A percentile compares a stretch with the other conserved stretches of the same genome.
These are phyloP conservation scores for Danaus plexippus DNA, from an alignment of 1,140 invertebrate genomes.

Conservation along the genomic window DNA sequence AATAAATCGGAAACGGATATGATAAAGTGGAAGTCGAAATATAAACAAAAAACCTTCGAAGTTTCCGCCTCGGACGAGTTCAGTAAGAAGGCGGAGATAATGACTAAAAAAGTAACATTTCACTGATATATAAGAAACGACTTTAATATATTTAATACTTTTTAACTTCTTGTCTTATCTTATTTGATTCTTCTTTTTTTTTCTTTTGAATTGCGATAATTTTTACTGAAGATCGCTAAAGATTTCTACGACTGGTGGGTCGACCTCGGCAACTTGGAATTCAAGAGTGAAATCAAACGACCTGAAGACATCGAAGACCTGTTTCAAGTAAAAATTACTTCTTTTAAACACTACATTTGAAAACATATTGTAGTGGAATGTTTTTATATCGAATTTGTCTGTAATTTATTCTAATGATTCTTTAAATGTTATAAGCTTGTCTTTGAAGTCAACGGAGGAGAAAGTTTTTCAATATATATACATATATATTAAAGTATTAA, in stretches of 20 bases:
- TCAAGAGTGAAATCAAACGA: constrained; percentile 62
- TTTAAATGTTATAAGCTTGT: too few species aligned
- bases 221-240: constrained; percentile 58
- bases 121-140: neutral
- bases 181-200: neutral
- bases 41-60: constrained; percentile 56
- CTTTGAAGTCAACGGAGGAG: too few species aligned
- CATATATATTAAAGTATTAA: too few species aligned
- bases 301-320: constrained; percentile 60
- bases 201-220: constrained; percentile 5
- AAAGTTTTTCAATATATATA: too few species aligned
- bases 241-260: constrained; percentile 76
- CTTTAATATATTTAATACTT: neutral
- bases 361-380: too few species aligned
- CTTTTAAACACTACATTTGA: neutral
- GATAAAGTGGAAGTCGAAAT: constrained; percentile 66
- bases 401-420: too few species aligned
- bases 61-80: constrained; percentile 63
- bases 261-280: constrained; percentile 63
- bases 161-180: too few species aligned
- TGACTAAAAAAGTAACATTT: constrained; percentile 58
- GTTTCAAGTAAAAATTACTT: constrained; percentile 46
- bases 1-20: constrained; percentile 63
- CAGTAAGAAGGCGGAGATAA: constrained; percentile 67
- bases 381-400: too few species aligned